Percentiles rank a stretch among this genome's conserved stretches.
Conservation (phyloP, 2,113 vertebrate genomes). For the Excalfactoria chinensis region DNA sequence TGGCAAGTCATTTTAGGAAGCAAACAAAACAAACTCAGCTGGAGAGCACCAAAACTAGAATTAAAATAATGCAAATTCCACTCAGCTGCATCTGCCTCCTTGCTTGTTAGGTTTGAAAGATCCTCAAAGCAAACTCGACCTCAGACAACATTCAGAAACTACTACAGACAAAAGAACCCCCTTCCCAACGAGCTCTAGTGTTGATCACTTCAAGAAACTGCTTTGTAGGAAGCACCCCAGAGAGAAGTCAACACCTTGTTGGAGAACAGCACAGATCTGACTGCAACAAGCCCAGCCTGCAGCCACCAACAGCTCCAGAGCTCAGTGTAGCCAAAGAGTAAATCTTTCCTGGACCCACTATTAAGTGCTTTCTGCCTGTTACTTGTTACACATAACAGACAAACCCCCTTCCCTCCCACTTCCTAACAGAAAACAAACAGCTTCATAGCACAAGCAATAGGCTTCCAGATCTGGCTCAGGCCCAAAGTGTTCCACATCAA, state of each 20-base stretch:
- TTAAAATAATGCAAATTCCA: neutral
- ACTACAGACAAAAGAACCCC: neutral
- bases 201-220: neutral
- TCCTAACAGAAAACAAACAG: slow-evolving; percentile 20
- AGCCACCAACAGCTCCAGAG: neutral
- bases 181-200: neutral
- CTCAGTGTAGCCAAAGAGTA: neutral
- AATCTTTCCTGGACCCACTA: neutral
- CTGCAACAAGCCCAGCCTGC: neutral
- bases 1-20: neutral
- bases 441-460: neutral
- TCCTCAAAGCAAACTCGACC: neutral
- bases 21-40: neutral
- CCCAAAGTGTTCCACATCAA: neutral
- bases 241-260: neutral
- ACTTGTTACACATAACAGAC: neutral
- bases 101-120: neutral
- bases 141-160: neutral
- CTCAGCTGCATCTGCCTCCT: neutral
- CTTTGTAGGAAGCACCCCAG: neutral
- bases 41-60: neutral
- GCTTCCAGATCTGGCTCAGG: neutral
- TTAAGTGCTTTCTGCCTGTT: neutral
- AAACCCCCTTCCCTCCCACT: neutral
- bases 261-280: neutral